Conservation (phyloP, 2,797 vertebrate genomes). For the Chaetophractus vellerosus region DNA sequence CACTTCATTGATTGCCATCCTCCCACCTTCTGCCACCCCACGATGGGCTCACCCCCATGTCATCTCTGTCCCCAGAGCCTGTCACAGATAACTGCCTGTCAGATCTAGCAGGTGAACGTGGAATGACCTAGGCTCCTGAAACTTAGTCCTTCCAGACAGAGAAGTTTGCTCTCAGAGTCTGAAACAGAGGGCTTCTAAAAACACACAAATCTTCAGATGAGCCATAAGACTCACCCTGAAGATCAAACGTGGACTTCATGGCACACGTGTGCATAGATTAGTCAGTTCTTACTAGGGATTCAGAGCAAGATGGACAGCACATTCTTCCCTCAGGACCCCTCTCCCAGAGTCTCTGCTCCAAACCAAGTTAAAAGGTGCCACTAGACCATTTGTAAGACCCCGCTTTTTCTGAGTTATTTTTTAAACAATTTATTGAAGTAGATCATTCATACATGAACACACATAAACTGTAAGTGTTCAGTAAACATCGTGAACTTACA, state of each 20-base stretch:
- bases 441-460: too few species aligned
- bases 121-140: not conserved
- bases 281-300: too few species aligned
- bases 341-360: not conserved
- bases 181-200: slow-evolving; percentile 2
- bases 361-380: not conserved
- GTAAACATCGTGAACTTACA: too few species aligned
- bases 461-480: too few species aligned
- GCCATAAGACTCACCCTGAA: not conserved
- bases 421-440: too few species aligned
- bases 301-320: not conserved
- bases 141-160: not conserved
- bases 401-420: not conserved
- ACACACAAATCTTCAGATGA: not conserved
- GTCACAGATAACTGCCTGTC: not conserved
- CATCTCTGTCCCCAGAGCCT: not conserved
- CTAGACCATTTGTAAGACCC: not conserved
- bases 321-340: not conserved
- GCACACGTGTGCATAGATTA: not conserved
- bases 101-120: not conserved
- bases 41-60: not conserved
- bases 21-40: not conserved
- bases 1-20: not conserved
- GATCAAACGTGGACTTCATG: not conserved
- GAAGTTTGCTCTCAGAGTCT: not conserved